phyloP scores from a whole-genome alignment of 2,888 invertebrate genomes.

The Noctua janthina region DNA sequence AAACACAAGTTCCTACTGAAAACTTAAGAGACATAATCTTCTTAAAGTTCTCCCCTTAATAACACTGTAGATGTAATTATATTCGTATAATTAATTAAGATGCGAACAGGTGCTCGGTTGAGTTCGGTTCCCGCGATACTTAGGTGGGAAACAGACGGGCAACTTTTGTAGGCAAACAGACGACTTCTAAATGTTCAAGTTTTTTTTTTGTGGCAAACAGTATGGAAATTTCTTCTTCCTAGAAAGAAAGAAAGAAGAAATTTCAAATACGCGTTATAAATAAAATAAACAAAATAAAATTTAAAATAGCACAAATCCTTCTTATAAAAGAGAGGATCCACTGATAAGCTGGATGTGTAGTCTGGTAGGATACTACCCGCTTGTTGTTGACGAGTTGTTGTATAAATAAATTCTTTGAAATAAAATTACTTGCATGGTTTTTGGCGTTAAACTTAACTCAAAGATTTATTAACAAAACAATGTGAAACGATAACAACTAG shows the following conservation, averaged over 20 bases:
- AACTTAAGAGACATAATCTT: constrained; percentile 66
- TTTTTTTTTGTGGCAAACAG: not conserved
- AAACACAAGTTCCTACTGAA: constrained; percentile 54
- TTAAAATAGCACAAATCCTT: not conserved
- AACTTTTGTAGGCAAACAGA: constrained; percentile 11
- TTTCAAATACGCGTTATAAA: not conserved
- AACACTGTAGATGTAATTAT: constrained; percentile 72
- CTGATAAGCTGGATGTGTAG: too few species aligned
- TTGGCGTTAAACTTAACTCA: too few species aligned
- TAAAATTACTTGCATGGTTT: too few species aligned
- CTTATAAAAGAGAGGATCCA: not conserved
- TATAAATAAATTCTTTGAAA: too few species aligned
- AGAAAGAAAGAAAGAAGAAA: not conserved
- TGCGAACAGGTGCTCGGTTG: constrained; percentile 70
- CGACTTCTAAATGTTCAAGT: not conserved
- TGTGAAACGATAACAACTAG: too few species aligned
- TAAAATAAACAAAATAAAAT: not conserved
- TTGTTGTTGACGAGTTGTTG: not conserved
- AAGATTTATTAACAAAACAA: too few species aligned
- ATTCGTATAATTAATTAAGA: constrained; percentile 73
- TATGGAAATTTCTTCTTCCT: not conserved
- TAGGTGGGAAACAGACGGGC: constrained; percentile 44
- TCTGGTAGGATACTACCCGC: not conserved
- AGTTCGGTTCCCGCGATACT: constrained; percentile 71
- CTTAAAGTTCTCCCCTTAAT: constrained; percentile 71